Percentiles rank a stretch among this genome's conserved stretches.
Evolutionary conservation across 2,797 vertebrate genomes (phyloP).

Genomic region (Alcedo quadribrachys): DNA sequence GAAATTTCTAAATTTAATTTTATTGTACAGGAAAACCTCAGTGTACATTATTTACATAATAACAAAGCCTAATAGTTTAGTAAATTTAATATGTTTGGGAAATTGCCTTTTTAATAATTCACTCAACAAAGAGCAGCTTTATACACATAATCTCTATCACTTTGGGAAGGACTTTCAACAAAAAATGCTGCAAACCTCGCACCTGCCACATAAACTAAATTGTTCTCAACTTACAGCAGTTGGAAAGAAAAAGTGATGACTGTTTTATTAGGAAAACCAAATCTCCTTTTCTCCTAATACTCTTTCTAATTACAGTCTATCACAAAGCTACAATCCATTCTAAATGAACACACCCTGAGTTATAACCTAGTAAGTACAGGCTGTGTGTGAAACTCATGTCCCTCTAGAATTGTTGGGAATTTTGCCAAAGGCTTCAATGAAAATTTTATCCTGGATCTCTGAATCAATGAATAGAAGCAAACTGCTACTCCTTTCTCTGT

Average conservation of each 20-base stretch:
- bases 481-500: not conserved
- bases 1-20: not conserved
- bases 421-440: constrained; percentile 48
- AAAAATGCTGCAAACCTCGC: not conserved
- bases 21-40: not conserved
- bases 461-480: constrained; percentile 24
- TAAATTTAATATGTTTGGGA: not conserved
- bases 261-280: not conserved
- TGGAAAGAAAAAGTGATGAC: not conserved
- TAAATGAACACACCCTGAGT: not conserved
- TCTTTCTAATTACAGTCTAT: not conserved
- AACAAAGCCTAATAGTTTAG: not conserved
- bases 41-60: not conserved
- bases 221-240: not conserved
- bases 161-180: not conserved
- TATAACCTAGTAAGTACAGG: constrained; percentile 7
- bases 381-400: constrained; percentile 45
- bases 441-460: constrained; percentile 10
- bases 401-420: constrained; percentile 33
- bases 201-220: not conserved
- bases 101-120: not conserved
- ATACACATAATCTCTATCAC: not conserved
- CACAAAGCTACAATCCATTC: not conserved
- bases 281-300: not conserved
- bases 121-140: not conserved